phyloP scores from a whole-genome alignment of 2,797 vertebrate species.

The Lacerta viridis region DNA sequence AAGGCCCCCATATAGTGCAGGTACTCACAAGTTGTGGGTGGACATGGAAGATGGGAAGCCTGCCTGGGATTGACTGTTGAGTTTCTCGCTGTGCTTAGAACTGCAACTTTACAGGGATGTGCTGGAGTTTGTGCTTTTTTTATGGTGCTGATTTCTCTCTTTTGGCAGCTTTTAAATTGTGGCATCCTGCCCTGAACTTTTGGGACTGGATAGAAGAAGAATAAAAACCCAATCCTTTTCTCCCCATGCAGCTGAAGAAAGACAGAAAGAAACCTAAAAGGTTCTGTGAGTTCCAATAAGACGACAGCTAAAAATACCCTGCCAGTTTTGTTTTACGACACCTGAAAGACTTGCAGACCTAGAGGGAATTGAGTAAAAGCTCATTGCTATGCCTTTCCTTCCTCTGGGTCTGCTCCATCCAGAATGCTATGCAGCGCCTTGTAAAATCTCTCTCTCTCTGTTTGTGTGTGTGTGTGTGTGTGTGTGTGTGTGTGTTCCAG shows the following conservation, averaged over 20 bases:
- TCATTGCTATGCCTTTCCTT: conserved; percentile 37
- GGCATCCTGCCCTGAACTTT: neutral
- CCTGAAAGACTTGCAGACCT: conserved; percentile 35
- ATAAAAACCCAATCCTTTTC: neutral
- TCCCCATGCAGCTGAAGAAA: neutral
- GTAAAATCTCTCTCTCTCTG: conserved; percentile 27
- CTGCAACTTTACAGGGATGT: neutral
- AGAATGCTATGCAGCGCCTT: conserved; percentile 38
- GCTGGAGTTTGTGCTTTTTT: neutral
- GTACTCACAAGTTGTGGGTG: too few relatives aligned
- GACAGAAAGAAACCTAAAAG: neutral
- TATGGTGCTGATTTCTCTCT: neutral
- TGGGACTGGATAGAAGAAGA: neutral
- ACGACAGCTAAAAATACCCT: neutral
- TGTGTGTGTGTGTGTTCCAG: conserved; percentile 26
- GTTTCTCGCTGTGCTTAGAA: neutral
- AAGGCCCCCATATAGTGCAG: too few relatives aligned
- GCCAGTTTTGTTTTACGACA: neutral
- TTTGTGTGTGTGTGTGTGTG: neutral
- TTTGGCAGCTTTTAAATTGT: neutral
- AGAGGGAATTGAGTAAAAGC: conserved; percentile 16
- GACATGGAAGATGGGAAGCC: neutral
- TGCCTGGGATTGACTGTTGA: neutral
- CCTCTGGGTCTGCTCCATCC: conserved; percentile 36
- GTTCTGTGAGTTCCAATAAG: neutral